phyloP scores from a whole-genome alignment of 2,797 vertebrate genomes.

The Amazonetta brasiliensis region DNA sequence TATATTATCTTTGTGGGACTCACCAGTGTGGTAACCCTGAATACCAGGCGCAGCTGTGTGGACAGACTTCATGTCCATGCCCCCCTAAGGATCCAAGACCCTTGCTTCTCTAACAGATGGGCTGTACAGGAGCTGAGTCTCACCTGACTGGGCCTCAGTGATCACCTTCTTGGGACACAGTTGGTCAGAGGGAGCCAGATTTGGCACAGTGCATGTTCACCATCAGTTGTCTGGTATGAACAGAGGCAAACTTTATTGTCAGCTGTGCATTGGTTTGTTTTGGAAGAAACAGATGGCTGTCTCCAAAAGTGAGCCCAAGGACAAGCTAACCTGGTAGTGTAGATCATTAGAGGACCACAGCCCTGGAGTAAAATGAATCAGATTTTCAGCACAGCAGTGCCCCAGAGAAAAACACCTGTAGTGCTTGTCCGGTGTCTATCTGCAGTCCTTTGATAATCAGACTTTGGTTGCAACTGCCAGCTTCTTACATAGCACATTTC shows the following conservation, averaged over 20 bases:
- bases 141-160: not conserved
- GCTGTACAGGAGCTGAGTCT: not conserved
- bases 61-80: not conserved
- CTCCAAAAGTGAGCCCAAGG: not conserved
- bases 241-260: not conserved
- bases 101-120: not conserved
- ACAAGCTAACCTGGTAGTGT: not conserved
- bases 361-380: not conserved
- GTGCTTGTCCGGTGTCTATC: not conserved
- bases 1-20: not conserved
- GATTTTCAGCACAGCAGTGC: no score
- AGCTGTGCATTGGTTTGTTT: not conserved
- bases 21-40: not conserved
- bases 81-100: not conserved
- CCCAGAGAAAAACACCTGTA: not conserved
- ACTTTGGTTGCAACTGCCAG: not conserved
- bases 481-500: not conserved
- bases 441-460: not conserved
- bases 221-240: not conserved
- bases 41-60: not conserved
- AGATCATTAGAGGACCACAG: not conserved
- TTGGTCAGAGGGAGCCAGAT: not conserved
- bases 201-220: not conserved
- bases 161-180: not conserved
- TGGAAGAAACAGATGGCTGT: not conserved